Evolutionary conservation across 2,113 vertebrate genomes (phyloP), one percentile per base, ranked within the genome.

Genomic region (Callipepla californica): DNA sequence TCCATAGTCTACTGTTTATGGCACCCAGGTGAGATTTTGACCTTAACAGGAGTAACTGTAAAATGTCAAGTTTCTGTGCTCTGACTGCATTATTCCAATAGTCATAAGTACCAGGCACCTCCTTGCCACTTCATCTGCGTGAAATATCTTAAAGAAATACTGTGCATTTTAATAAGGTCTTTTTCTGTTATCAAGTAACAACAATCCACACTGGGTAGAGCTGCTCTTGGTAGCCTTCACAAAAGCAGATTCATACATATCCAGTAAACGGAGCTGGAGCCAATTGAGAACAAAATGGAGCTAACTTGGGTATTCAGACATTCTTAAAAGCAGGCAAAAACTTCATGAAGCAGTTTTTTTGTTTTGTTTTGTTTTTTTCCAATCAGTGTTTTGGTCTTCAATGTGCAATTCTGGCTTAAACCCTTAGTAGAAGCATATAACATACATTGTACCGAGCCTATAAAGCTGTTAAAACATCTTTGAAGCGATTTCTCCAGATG

Each of bases 401-500:
- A 1, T 34, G 13, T 44, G 17, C 68, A 65, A 44, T 44, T 36
- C 15, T 36, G 20, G 26, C 38, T 92, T 80, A 90, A 85, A 91
- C 68, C 6, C 70, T 82, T 84, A 66, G 25, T 1, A 65, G 34
- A 91, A 21, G n/a, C 87, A 69, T n/a, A 76, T 7, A 66, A 3
- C 30, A 50, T 89, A 51, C 26, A 81, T 75, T 11, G 7, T 42
- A 32, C 6, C 22, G 21, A 80, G 50, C 18, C 15, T 79, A 89
- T 76, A 68, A 89, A 92, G 30, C 62, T 90, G 85, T 68, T 89
- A 40, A 16, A 81, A 91, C 34, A 85, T 80, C 53, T 89, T 85
- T 30, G n/a, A 79, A 85, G 58, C 85, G 62, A 91, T 95, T 89
- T 95, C 89, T 91, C 81, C 85, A 87, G 90, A 91, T 80, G 75